These are phyloP conservation scores for Petrocephalus sullivani DNA, from an alignment of 2,797 vertebrate species.

Conservation along the genomic window DNA sequence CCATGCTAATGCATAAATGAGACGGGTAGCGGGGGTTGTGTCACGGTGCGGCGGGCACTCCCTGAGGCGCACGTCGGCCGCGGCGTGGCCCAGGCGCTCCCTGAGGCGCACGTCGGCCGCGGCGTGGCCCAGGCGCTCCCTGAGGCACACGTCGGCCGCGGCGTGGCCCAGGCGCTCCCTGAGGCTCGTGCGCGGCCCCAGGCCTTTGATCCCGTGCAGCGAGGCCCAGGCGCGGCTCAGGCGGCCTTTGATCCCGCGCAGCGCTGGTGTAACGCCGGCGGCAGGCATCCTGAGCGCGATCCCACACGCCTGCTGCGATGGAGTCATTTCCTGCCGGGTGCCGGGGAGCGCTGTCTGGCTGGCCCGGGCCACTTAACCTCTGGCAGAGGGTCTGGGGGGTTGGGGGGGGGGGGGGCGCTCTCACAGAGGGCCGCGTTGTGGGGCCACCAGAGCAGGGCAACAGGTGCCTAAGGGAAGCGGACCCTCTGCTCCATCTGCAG, in stretches of 20 bases:
- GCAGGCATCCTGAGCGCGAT: constrained; percentile 42
- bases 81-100: no score
- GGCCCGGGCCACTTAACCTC: constrained; percentile 84
- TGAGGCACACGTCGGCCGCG: no score
- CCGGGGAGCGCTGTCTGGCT: constrained; percentile 74
- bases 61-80: neutral
- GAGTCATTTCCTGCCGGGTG: constrained; percentile 73
- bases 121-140: no score
- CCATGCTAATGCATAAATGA: neutral
- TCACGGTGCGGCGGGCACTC: neutral
- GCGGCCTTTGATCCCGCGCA: constrained; percentile 3
- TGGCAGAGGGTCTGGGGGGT: constrained; percentile 67
- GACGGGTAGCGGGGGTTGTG: neutral
- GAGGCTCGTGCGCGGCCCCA: no score
- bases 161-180: no score
- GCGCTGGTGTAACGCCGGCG: constrained; percentile 25
- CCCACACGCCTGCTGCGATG: constrained; percentile 57
- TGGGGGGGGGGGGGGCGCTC: constrained; percentile 67
- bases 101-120: no score
- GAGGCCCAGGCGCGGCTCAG: no score
- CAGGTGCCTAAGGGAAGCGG: constrained; percentile 53
- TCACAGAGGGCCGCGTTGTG: constrained; percentile 57
- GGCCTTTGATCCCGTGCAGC: no score
- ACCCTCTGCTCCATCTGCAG: constrained; percentile 61
- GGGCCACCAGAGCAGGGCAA: constrained; percentile 60